Evolutionary conservation across 2,888 invertebrate genomes (phyloP), one percentile per base, ranked within the genome.

Genomic region (Physocephala rufipes): DNA sequence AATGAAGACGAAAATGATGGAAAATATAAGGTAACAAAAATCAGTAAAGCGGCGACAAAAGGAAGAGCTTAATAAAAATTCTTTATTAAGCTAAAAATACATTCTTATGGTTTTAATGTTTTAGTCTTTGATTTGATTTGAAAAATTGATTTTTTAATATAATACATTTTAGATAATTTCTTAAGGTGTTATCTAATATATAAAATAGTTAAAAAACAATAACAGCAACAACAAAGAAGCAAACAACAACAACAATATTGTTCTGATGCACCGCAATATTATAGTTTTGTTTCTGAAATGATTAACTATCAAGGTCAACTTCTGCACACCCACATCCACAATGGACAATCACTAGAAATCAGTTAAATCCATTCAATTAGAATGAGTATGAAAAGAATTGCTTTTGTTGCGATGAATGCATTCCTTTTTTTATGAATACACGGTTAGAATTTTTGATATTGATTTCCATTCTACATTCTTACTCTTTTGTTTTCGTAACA

Each of bases 221-320:
- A 47, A 15, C 47, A 47, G 16, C 12, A 47, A 47, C 1, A 15
- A 47, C 47, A 47, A 1, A 16, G 47, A 47, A 1, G 13, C 47
- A 47, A 62, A 12, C 62, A 62, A 62, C 15, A 62, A 45, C 24
- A 43, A 21, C 2, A 62, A 1, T 30, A 62, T 12, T 45, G 2
- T 55, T 26, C 1, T 12, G 43, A 47, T 36, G 43, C 62, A 49
- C 21, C 24, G 15, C 9, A 30, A 16, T 43, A 16, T 67, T 43
- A 16, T 24, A 45, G 15, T 47, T 43, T 28, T 24, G 15, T 21
- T 21, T 19, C 12, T 19, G 49, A 2, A 53, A 21, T 49, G 55
- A 66, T 71, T 66, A 19, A 24, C n/a, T 66, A 70, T 73, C 74
- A 76, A 74, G 74, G 76, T 64, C 59, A 76, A 74, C 73, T 69